Percentiles rank a stretch among this genome's conserved stretches.
Conservation (phyloP, 2,888 invertebrate species). For the Eilema depressum region DNA sequence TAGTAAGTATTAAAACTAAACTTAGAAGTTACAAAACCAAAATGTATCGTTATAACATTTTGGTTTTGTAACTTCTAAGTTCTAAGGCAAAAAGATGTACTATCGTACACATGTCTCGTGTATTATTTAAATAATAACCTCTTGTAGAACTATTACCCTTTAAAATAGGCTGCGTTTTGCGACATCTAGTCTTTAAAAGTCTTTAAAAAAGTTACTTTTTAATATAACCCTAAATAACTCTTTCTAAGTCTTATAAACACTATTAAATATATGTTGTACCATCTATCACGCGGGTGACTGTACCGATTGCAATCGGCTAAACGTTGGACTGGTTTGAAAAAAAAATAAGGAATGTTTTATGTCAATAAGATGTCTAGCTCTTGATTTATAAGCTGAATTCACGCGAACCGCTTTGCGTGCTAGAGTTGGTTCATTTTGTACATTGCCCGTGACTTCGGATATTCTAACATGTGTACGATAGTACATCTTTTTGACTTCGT, state of each 20-base stretch:
- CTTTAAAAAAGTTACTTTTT: too few species aligned
- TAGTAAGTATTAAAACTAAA: too few species aligned
- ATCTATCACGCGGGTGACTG: slow-evolving; percentile 9
- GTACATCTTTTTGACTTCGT: neutral
- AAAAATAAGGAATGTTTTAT: slow-evolving; percentile 13
- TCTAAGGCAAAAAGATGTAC: too few species aligned
- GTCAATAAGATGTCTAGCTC: slow-evolving; percentile 12
- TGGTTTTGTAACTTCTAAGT: too few species aligned
- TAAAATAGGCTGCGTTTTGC: too few species aligned
- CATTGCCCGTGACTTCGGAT: neutral
- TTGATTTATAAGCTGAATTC: slow-evolving; percentile 13
- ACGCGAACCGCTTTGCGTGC: slow-evolving; percentile 18
- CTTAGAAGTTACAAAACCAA: too few species aligned
- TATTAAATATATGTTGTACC: neutral
- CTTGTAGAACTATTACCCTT: too few species aligned
- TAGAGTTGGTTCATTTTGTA: neutral
- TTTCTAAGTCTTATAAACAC: neutral
- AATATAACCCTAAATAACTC: neutral
- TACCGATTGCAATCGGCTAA: slow-evolving; percentile 11
- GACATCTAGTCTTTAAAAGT: too few species aligned
- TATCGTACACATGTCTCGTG: too few species aligned
- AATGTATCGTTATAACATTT: too few species aligned
- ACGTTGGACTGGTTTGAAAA: slow-evolving; percentile 7
- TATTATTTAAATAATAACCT: too few species aligned
- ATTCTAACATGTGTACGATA: neutral